phyloP scores from a whole-genome alignment of 2,113 vertebrate genomes.

The Micronycteris hirsuta region DNA sequence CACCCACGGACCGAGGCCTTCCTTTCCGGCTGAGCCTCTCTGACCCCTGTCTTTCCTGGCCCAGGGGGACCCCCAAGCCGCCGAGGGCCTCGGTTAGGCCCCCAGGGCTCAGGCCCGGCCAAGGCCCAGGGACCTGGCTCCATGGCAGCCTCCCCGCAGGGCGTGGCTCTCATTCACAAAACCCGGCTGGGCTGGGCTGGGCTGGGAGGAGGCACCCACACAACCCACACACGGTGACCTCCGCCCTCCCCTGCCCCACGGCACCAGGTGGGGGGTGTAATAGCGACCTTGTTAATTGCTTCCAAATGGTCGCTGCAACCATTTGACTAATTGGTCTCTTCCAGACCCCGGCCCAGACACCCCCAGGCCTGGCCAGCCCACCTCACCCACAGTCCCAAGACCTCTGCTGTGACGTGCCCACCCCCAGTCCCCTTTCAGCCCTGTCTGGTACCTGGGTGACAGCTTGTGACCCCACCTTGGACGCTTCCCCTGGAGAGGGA shows the following conservation, averaged over 20 bases:
- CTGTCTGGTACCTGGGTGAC: neutral
- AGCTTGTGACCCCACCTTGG: neutral
- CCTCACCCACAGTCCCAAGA: neutral
- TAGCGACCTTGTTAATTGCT: slow-evolving; percentile 51
- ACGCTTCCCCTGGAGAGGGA: neutral
- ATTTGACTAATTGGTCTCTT: slow-evolving; percentile 53
- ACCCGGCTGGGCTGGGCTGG: neutral
- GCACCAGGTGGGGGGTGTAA: slow-evolving; percentile 8
- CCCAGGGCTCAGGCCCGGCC: rapidly evolving
- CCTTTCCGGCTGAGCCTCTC: neutral
- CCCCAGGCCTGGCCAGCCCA: neutral
- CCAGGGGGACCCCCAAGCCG: neutral
- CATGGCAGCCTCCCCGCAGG: slow-evolving; percentile 11
- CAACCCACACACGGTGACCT: neutral
- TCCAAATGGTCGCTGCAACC: slow-evolving; percentile 59
- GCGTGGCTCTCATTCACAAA: neutral
- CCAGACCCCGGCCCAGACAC: slow-evolving; percentile 2
- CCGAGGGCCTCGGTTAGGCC: neutral
- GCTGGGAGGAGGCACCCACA: neutral
- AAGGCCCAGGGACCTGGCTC: neutral
- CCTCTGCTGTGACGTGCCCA: neutral
- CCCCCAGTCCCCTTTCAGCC: neutral
- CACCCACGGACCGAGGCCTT: neutral
- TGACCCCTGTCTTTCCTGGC: rapidly evolving
- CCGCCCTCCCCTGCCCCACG: neutral